phyloP scores from a whole-genome alignment of 2,888 invertebrate genomes.

The Diloba caeruleocephala region DNA sequence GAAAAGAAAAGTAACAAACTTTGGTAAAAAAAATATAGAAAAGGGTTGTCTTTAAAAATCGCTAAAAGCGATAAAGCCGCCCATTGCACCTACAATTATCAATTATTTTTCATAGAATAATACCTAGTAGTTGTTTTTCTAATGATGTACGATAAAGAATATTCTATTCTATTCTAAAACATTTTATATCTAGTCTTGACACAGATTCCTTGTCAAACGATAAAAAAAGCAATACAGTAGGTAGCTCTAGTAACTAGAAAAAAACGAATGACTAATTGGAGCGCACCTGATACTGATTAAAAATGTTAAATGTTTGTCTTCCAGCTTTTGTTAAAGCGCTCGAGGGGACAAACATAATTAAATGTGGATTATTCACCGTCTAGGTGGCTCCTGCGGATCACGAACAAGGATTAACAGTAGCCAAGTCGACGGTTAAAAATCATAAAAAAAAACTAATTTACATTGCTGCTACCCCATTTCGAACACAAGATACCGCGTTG shows the following conservation, averaged over 20 bases:
- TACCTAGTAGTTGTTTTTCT: too few species aligned
- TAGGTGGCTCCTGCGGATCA: conserved; percentile 20
- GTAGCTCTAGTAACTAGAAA: conserved; percentile 12
- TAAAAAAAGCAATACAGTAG: conserved; percentile 24
- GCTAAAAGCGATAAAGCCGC: too few species aligned
- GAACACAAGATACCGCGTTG: conserved; percentile 15
- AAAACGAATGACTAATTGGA: conserved; percentile 34
- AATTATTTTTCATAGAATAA: too few species aligned
- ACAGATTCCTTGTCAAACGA: conserved; percentile 3
- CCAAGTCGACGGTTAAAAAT: conserved; percentile 17
- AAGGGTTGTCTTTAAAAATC: too few species aligned
- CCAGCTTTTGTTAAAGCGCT: conserved; percentile 55
- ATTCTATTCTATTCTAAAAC: conserved; percentile 14
- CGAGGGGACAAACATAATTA: conserved; percentile 61
- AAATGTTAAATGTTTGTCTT: conserved; percentile 66
- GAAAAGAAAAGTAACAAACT: too few species aligned
- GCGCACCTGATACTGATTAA: conserved; percentile 56
- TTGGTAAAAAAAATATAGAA: too few species aligned
- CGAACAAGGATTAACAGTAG: conserved; percentile 43
- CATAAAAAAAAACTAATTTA: conserved; percentile 45
- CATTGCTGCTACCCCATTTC: conserved; percentile 34
- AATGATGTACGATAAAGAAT: too few species aligned
- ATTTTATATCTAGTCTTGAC: conserved; percentile 7
- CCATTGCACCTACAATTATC: neutral
- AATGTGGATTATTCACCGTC: conserved; percentile 63